These are phyloP conservation scores for Ceramica pisi DNA, from an alignment of 2,888 invertebrate genomes.

Conservation along the genomic window DNA sequence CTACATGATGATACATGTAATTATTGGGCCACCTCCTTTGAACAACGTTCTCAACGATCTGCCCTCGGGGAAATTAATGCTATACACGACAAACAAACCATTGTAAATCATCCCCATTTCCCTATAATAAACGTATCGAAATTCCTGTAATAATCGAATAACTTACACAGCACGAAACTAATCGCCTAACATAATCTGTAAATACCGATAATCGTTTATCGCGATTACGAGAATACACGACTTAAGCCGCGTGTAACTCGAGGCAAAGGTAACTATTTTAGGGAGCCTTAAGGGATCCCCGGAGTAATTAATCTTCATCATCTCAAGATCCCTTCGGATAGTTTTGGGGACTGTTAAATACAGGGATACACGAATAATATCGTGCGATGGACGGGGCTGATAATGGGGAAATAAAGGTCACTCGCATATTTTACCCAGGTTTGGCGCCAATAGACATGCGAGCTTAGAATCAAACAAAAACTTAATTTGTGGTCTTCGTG, in stretches of 20 bases:
- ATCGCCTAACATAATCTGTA: conserved; percentile 46
- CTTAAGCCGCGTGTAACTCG: conserved; percentile 37
- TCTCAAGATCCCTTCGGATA: conserved; percentile 58
- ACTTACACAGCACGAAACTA: conserved; percentile 38
- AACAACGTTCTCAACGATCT: conserved; percentile 19
- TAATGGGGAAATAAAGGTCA: conserved; percentile 23
- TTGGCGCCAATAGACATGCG: conserved; percentile 5
- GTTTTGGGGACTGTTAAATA: conserved; percentile 60
- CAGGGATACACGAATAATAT: conserved; percentile 27
- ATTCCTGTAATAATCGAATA: conserved; percentile 10
- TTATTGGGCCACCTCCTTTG: conserved; percentile 41
- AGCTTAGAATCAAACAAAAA: background rate
- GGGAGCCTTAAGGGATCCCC: conserved; percentile 55
- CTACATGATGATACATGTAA: conserved; percentile 23
- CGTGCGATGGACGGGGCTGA: conserved; percentile 13
- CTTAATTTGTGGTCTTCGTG: background rate
- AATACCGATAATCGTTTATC: conserved; percentile 65
- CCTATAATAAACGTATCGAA: conserved; percentile 15
- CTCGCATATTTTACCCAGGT: conserved; percentile 30
- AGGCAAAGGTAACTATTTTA: conserved; percentile 67
- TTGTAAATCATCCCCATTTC: conserved; percentile 31
- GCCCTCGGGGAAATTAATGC: conserved; percentile 47
- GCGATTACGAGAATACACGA: conserved; percentile 54
- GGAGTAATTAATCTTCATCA: conserved; percentile 76
- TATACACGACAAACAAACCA: conserved; percentile 22